Percentiles rank a stretch among this genome's conserved stretches.
These are phyloP conservation scores for Epizoanthus rinbou DNA, from an alignment of 92 coral and sea anemone genomes.

Conservation along the genomic window DNA sequence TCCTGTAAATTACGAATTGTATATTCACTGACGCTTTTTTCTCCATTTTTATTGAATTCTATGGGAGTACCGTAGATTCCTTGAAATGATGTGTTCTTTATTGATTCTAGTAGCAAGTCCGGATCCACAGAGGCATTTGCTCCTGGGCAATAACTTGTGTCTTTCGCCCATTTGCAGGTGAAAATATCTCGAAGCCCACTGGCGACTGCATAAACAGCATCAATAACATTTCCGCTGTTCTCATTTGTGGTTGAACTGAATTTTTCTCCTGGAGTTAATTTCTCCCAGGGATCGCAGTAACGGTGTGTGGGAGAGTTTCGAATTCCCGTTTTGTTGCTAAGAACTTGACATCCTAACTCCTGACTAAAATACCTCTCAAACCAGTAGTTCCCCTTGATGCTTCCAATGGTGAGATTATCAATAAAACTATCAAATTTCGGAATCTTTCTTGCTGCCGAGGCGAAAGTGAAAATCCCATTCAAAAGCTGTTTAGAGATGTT, in stretches of 20 bases:
- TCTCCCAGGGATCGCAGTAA: constrained; percentile 62
- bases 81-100: constrained; percentile 57
- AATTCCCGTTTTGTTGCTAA: background rate
- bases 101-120: constrained; percentile 58
- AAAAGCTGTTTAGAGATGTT: constrained; percentile 61
- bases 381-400: constrained; percentile 69
- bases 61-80: constrained; percentile 66
- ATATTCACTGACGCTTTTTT: constrained; percentile 76
- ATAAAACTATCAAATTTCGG: constrained; percentile 56
- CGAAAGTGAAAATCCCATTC: constrained; percentile 79
- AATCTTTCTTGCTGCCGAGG: constrained; percentile 65
- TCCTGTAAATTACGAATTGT: constrained; percentile 75
- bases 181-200: constrained; percentile 67
- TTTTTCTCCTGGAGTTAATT: constrained; percentile 33
- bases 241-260: constrained; percentile 50
- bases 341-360: constrained; percentile 58
- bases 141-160: constrained; percentile 53
- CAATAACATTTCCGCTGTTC: constrained; percentile 77
- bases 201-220: constrained; percentile 80
- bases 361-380: constrained; percentile 64
- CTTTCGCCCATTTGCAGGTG: constrained; percentile 49
- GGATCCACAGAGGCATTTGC: constrained; percentile 51
- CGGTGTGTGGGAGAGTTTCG: constrained; percentile 16
- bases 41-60: constrained; percentile 78
- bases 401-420: constrained; percentile 50